Evolutionary conservation across 2,888 invertebrate genomes (phyloP), one percentile per base, ranked within the genome.

Genomic region (Pollenia labialis): DNA sequence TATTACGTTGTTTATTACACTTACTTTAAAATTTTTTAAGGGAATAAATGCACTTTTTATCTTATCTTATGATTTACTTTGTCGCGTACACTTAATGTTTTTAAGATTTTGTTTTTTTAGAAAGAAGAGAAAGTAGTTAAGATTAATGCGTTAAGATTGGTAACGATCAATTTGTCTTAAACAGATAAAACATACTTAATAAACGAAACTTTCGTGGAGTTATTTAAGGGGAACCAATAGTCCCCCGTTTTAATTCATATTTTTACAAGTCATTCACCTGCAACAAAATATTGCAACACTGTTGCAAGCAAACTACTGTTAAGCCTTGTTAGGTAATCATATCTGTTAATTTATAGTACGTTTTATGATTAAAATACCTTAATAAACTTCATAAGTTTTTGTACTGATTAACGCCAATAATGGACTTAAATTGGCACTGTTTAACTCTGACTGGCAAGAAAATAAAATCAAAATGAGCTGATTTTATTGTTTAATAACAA

Each of bases 371-470:
- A 46, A 23, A 66, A 56, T 44, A 50, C 56, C 46, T 62, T 60
- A 18, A 77, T 71, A 76, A 82, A 77, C 48, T 16, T 46, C 11
- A 44, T 60, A 10, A 56, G 64, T 62, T 76, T 23, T 71, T 75
- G 54, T 72, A n/a, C 80, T 85, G 79, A 87, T 88, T 87, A 88
- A 82, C 86, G 60, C 46, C 52, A 80, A 81, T 88, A 88, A 88
- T 86, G 85, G 85, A 83, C 84, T 81, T 84, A 88, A 85, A 88
- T 83, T 85, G 87, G 68, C 14, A 40, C 72, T 82, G 79, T 80
- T 75, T 80, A 86, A 64, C 40, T 32, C 32, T 32, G 32, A 32
- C n/a, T 18, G 32, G 62, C 14, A 66, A 40, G 64, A 8, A 52
- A 42, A 32, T 23, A 44, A 68, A 18, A 68, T 58, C 58, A 46